phyloP scores from a whole-genome alignment of 2,888 invertebrate genomes.

The Macropis europaea region DNA sequence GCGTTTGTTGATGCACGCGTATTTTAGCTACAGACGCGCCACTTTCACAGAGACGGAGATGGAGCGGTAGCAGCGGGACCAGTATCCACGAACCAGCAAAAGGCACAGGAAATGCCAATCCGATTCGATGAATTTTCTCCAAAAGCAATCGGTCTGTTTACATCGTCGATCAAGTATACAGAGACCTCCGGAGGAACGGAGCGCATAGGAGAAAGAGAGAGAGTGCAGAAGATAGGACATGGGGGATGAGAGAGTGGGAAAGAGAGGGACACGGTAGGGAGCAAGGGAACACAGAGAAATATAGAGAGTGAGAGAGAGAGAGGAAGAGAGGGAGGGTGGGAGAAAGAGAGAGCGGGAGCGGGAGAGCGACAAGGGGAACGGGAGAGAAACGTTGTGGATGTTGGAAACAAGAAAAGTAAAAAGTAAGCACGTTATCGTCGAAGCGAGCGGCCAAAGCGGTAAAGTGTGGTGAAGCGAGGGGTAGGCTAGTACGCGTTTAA shows the following conservation, averaged over 20 bases:
- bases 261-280: slow-evolving; percentile 16
- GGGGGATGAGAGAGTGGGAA: background rate
- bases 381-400: slow-evolving; percentile 41
- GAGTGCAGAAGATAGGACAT: background rate
- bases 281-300: background rate
- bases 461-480: slow-evolving; percentile 35
- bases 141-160: slow-evolving; percentile 44
- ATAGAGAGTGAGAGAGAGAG: slow-evolving; percentile 5
- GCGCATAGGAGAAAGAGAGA: slow-evolving; percentile 20
- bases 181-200: slow-evolving; percentile 27
- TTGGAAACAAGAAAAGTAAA: slow-evolving; percentile 43
- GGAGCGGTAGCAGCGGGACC: background rate
- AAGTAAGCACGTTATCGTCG: slow-evolving; percentile 45
- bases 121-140: slow-evolving; percentile 11
- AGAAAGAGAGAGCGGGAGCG: slow-evolving; percentile 2
- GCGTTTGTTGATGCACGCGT: slow-evolving; percentile 39
- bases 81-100: background rate
- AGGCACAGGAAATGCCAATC: background rate
- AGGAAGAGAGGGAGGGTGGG: background rate
- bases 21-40: slow-evolving; percentile 38
- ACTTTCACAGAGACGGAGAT: slow-evolving; percentile 6
- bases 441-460: slow-evolving; percentile 49
- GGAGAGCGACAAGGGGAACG: slow-evolving; percentile 1
- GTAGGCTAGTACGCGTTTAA: slow-evolving; percentile 37
- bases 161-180: slow-evolving; percentile 40